Evolutionary conservation across 2,888 invertebrate species (phyloP).

Genomic region (Drosophila lutescens): DNA sequence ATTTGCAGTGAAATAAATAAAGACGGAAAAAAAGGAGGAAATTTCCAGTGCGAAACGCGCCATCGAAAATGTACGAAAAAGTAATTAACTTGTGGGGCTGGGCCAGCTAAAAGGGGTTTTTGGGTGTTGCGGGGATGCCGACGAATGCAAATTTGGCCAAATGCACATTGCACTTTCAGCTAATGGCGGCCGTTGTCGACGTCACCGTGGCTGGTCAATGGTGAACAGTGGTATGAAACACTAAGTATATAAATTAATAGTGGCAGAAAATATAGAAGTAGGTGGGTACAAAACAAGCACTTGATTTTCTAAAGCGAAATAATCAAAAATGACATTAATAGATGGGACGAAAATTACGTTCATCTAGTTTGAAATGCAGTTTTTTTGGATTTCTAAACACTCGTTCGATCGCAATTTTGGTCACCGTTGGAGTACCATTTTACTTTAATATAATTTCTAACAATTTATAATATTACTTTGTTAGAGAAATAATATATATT

Average conservation of each 20-base stretch:
- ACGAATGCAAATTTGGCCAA: slow-evolving; percentile 74
- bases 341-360: too few relatives aligned
- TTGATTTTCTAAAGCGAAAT: too few relatives aligned
- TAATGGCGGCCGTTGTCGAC: slow-evolving; percentile 68
- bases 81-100: slow-evolving; percentile 73
- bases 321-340: too few relatives aligned
- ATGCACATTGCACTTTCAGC: slow-evolving; percentile 73
- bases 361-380: too few relatives aligned
- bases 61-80: slow-evolving; percentile 78
- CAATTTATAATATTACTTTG: too few relatives aligned
- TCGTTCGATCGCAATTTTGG: too few relatives aligned
- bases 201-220: slow-evolving; percentile 26
- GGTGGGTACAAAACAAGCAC: too few relatives aligned
- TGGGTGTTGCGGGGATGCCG: slow-evolving; percentile 13
- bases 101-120: not conserved
- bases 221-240: slow-evolving; percentile 23
- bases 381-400: too few relatives aligned
- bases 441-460: too few relatives aligned
- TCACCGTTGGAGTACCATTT: too few relatives aligned
- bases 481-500: too few relatives aligned
- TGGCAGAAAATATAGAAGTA: too few relatives aligned
- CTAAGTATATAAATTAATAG: not conserved
- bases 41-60: slow-evolving; percentile 57
- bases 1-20: slow-evolving; percentile 75
- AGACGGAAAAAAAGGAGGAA: slow-evolving; percentile 37